Conservation (phyloP, 1,140 invertebrate species). For the Amphibalanus amphitrite region DNA sequence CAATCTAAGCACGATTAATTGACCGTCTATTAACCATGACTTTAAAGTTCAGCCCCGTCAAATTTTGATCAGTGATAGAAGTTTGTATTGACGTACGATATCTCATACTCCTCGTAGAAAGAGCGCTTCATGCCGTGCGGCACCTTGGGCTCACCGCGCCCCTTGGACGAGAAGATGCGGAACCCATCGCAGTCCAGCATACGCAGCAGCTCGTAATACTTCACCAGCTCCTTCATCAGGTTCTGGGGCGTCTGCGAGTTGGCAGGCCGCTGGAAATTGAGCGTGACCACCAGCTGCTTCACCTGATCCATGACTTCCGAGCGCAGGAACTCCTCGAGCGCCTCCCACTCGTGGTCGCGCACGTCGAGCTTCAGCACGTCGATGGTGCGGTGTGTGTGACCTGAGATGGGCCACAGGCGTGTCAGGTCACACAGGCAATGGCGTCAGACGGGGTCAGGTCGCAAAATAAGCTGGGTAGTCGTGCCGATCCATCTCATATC, state of each 20-base stretch:
- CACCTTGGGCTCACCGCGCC: neutral
- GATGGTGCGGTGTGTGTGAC: neutral
- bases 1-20: too few species aligned
- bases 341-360: neutral
- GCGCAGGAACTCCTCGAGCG: neutral
- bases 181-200: conserved; percentile 4
- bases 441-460: too few species aligned
- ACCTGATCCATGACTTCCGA: conserved; percentile 2
- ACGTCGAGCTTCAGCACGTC: conserved; percentile 4
- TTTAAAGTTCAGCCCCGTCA: too few species aligned
- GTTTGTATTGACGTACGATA: neutral
- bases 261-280: neutral
- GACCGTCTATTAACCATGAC: too few species aligned
- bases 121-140: neutral
- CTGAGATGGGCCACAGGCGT: neutral
- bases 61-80: neutral
- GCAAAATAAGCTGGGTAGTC: too few species aligned
- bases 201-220: neutral
- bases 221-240: neutral
- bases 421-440: neutral
- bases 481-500: too few species aligned
- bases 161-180: conserved; percentile 1
- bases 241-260: neutral
- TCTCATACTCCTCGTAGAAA: neutral
- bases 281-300: conserved; percentile 5